Conservation (phyloP, 2,797 vertebrate genomes). For the Sciurus vulgaris region DNA sequence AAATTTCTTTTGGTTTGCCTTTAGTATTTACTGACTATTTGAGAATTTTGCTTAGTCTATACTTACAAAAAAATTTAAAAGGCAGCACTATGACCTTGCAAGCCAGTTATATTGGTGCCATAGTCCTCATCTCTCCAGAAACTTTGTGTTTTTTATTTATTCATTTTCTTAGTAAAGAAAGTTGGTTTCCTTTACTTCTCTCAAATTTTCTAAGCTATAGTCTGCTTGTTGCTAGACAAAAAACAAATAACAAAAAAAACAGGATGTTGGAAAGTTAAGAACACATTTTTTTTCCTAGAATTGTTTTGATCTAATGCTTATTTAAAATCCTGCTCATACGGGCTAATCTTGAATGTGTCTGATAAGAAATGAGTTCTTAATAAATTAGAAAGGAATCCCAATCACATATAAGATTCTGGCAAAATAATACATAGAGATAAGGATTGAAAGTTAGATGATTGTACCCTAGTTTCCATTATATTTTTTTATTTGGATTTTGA, state of each 20-base stretch:
- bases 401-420: background rate
- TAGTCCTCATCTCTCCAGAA: background rate
- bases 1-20: background rate
- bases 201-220: slow-evolving; percentile 43
- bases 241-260: background rate
- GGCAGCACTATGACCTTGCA: background rate
- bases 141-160: background rate
- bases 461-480: slow-evolving; percentile 43
- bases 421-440: slow-evolving; percentile 3
- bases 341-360: background rate
- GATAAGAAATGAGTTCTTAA: slow-evolving; percentile 16
- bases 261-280: background rate
- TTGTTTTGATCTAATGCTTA: slow-evolving; percentile 28
- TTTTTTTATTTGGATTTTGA: slow-evolving; percentile 4
- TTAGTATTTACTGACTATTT: slow-evolving; percentile 44
- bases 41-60: background rate
- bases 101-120: background rate
- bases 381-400: slow-evolving; percentile 27
- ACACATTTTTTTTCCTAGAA: background rate
- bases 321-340: slow-evolving; percentile 51
- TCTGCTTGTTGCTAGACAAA: background rate
- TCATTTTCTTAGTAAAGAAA: background rate
- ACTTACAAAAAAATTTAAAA: background rate
- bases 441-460: slow-evolving; percentile 21
- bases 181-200: slow-evolving; percentile 56